Conservation (phyloP, 2,797 vertebrate genomes). For the Hydrophis major region DNA sequence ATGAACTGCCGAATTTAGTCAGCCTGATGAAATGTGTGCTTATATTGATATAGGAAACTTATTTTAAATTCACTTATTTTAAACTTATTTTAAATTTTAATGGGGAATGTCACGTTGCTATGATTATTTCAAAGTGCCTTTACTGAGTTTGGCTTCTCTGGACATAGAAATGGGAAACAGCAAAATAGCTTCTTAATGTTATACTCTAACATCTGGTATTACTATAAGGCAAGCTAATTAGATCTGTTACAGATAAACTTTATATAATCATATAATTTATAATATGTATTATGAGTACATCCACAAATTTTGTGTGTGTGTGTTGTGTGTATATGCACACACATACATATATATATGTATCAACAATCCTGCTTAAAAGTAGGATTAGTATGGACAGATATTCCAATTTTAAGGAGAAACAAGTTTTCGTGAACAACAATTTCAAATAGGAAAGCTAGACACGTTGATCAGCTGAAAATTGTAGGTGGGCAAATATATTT, state of each 20-base stretch:
- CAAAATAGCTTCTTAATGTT: not conserved
- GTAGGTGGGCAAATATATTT: not conserved
- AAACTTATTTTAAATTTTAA: not conserved
- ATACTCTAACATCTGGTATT: not conserved
- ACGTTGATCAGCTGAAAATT: no score
- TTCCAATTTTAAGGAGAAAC: not conserved
- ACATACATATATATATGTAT: no score
- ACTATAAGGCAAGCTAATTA: not conserved
- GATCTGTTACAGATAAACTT: not conserved
- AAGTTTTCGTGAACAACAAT: not conserved
- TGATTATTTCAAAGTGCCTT: not conserved
- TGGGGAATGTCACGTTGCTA: not conserved
- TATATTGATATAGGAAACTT: not conserved
- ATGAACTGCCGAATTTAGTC: not conserved
- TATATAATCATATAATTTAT: not conserved
- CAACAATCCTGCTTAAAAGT: not conserved
- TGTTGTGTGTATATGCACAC: no score
- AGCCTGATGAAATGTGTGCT: not conserved
- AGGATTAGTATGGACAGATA: not conserved
- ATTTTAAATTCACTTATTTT: not conserved
- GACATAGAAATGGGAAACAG: not conserved
- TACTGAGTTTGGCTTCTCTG: not conserved
- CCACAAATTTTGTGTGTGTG: not conserved
- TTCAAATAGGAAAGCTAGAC: not conserved
- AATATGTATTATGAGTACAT: not conserved